Conservation (phyloP, 2,113 vertebrate species). For the Calidris pugnax region DNA sequence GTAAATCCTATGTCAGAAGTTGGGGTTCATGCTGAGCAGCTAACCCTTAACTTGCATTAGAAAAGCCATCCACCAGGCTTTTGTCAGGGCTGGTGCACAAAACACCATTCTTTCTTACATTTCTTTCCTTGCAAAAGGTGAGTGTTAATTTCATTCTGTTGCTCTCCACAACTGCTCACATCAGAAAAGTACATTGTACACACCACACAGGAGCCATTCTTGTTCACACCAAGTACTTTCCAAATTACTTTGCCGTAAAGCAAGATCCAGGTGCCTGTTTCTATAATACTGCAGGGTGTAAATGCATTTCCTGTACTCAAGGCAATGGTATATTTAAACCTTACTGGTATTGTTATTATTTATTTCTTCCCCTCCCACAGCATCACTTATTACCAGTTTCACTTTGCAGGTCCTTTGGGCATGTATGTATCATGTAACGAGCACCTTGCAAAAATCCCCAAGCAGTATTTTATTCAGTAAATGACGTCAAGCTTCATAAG, state of each 20-base stretch:
- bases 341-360: background rate
- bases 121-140: background rate
- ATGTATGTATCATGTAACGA: background rate
- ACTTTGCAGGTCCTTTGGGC: slow-evolving; percentile 10
- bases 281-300: background rate
- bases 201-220: background rate
- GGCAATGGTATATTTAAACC: background rate
- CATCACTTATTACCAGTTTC: background rate
- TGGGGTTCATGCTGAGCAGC: background rate
- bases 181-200: background rate
- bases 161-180: background rate
- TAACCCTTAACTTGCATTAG: background rate
- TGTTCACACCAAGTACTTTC: background rate
- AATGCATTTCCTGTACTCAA: background rate
- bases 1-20: background rate
- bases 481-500: background rate
- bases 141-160: background rate
- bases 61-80: background rate
- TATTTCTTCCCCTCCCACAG: background rate
- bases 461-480: background rate
- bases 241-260: background rate
- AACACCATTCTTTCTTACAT: background rate
- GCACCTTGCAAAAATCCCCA: background rate
- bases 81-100: background rate
- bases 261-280: background rate